phyloP scores from a whole-genome alignment of 2,797 vertebrate genomes.

The Poecilia velifera region DNA sequence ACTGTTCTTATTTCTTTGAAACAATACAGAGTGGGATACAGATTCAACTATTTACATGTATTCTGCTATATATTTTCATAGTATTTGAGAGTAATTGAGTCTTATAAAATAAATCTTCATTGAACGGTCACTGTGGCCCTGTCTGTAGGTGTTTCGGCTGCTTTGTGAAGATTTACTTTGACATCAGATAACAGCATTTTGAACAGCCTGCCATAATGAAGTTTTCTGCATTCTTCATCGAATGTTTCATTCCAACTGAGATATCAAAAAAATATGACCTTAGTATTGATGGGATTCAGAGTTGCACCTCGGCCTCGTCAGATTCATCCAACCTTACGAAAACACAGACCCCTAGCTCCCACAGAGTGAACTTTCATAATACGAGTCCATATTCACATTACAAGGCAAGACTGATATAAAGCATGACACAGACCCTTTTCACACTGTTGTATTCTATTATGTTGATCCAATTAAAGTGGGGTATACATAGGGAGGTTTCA shows the following conservation, averaged over 20 bases:
- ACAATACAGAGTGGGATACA: background rate
- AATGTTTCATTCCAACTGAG: background rate
- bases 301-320: background rate
- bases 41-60: constrained; percentile 7
- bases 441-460: background rate
- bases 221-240: background rate
- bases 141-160: background rate
- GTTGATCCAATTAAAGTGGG: background rate
- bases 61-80: background rate
- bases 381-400: background rate
- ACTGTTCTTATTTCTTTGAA: constrained; percentile 33
- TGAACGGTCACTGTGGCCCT: background rate
- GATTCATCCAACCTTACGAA: background rate
- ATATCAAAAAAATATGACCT: background rate
- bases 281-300: background rate
- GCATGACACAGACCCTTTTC: background rate
- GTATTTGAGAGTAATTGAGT: background rate
- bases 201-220: background rate
- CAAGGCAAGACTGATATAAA: background rate
- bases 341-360: background rate
- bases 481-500: background rate
- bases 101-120: background rate
- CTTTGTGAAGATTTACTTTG: background rate
- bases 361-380: background rate
- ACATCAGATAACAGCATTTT: background rate